phyloP scores from a whole-genome alignment of 2,113 vertebrate genomes.

The Lampris incognitus region DNA sequence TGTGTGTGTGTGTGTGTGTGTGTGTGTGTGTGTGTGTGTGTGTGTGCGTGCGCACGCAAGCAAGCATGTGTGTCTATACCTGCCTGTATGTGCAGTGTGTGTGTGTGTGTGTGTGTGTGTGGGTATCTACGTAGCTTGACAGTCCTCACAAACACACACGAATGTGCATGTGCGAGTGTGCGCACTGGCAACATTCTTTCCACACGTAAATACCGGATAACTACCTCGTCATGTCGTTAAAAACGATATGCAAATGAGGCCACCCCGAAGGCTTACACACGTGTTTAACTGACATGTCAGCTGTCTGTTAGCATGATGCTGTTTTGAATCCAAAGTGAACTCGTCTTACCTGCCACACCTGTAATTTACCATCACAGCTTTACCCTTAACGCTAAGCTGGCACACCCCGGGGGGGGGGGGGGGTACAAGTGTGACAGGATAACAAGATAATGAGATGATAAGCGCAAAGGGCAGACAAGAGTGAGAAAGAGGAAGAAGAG shows the following conservation, averaged over 20 bases:
- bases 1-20: not conserved
- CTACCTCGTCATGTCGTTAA: too few species aligned
- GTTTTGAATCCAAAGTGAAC: slow-evolving; percentile 50
- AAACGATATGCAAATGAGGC: not conserved
- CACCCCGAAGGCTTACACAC: not conserved
- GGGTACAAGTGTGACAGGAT: slow-evolving; percentile 57
- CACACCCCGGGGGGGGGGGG: slow-evolving; percentile 47
- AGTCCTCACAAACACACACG: not conserved
- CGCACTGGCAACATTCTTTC: not conserved
- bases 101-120: not conserved
- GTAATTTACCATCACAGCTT: slow-evolving; percentile 66
- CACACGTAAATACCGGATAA: not conserved
- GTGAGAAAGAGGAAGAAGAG: slow-evolving; percentile 6
- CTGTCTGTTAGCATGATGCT: slow-evolving; percentile 32
- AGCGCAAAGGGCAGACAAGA: slow-evolving; percentile 18
- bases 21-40: not conserved
- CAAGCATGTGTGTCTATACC: not conserved
- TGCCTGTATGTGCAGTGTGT: not conserved
- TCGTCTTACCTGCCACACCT: slow-evolving; percentile 58
- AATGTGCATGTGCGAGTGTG: not conserved
- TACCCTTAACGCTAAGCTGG: slow-evolving; percentile 56
- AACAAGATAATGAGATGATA: slow-evolving; percentile 63
- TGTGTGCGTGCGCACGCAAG: not conserved
- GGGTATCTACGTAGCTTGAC: not conserved
- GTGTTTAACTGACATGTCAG: slow-evolving; percentile 36